Evolutionary conservation across 1,140 invertebrate genomes (phyloP).

Genomic region (Carcinoscorpius rotundicauda): DNA sequence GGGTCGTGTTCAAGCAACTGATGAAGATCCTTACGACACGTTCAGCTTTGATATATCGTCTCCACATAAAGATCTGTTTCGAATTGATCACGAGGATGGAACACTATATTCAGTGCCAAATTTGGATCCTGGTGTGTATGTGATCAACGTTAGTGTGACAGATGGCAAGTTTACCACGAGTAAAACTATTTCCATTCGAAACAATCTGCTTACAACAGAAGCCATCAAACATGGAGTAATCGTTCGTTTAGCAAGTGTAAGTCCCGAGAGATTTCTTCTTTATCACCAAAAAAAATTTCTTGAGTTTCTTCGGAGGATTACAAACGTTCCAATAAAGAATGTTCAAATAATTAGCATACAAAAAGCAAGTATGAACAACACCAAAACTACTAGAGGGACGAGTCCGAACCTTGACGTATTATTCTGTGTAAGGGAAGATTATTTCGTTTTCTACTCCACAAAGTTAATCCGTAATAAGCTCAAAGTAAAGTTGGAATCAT

Average conservation of each 20-base stretch:
- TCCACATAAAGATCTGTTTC: constrained; percentile 50
- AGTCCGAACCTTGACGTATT: constrained; percentile 63
- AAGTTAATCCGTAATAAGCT: constrained; percentile 50
- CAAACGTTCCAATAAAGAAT: constrained; percentile 28
- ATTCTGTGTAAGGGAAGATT: constrained; percentile 58
- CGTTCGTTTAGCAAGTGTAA: constrained; percentile 55
- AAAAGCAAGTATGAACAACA: constrained; percentile 43
- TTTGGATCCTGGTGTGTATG: constrained; percentile 75
- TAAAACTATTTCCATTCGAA: constrained; percentile 30
- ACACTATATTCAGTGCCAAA: constrained; percentile 67
- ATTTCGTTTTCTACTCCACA: constrained; percentile 41
- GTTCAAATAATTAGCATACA: constrained; percentile 58
- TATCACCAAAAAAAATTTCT: constrained; percentile 72
- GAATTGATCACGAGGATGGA: constrained; percentile 63
- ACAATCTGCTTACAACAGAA: constrained; percentile 67
- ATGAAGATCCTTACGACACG: constrained; percentile 84
- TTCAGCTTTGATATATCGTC: constrained; percentile 55
- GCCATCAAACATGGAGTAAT: constrained; percentile 75
- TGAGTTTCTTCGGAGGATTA: constrained; percentile 51
- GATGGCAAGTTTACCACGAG: constrained; percentile 42
- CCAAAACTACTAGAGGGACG: background rate
- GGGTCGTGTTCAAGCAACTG: constrained; percentile 72
- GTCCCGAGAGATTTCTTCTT: constrained; percentile 69
- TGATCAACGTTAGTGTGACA: constrained; percentile 62
- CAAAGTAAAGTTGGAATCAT: constrained; percentile 53